Evolutionary conservation across 1,140 invertebrate genomes (phyloP).

Genomic region (Meloidogyne floridensis): DNA sequence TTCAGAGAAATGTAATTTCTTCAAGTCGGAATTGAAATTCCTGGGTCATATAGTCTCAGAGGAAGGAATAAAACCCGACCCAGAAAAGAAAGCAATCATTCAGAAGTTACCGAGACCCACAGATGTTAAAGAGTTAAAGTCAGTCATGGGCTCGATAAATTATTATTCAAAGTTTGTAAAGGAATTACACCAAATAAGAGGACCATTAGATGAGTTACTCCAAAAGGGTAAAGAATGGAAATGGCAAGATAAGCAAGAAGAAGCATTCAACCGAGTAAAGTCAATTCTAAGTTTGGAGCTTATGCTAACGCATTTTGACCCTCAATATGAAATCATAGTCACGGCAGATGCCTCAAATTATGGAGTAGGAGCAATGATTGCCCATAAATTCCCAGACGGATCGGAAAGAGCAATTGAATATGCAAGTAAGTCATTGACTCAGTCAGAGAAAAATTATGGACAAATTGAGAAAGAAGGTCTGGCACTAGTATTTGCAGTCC

Average conservation of each 20-base stretch:
- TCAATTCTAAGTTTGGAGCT: slow-evolving; percentile 50
- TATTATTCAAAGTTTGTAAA: slow-evolving; percentile 33
- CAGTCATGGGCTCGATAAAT: slow-evolving; percentile 33
- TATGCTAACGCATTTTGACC: slow-evolving; percentile 66
- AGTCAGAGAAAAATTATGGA: slow-evolving; percentile 62
- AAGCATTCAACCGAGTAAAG: slow-evolving; percentile 60
- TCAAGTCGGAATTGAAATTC: not conserved
- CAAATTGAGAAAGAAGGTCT: slow-evolving; percentile 70
- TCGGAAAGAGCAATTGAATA: slow-evolving; percentile 67
- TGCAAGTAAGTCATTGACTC: slow-evolving; percentile 3
- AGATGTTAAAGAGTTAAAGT: slow-evolving; percentile 15
- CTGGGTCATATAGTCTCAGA: not conserved
- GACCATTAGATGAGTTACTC: slow-evolving; percentile 29
- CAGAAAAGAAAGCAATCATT: not conserved
- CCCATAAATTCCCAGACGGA: slow-evolving; percentile 65
- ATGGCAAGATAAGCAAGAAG: slow-evolving; percentile 38
- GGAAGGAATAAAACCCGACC: slow-evolving; percentile 6
- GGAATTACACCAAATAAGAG: slow-evolving; percentile 13
- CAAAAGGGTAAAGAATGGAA: slow-evolving; percentile 28
- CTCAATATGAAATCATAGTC: slow-evolving; percentile 64
- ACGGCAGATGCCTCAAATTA: slow-evolving; percentile 69
- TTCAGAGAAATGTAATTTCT: slow-evolving; percentile 31
- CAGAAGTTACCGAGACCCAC: not conserved
- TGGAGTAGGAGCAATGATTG: slow-evolving; percentile 69
- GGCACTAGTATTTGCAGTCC: slow-evolving; percentile 65